Base-by-base conservation (phyloP, 2,113 vertebrate genomes). In the Hystrix brachyura region DNA sequence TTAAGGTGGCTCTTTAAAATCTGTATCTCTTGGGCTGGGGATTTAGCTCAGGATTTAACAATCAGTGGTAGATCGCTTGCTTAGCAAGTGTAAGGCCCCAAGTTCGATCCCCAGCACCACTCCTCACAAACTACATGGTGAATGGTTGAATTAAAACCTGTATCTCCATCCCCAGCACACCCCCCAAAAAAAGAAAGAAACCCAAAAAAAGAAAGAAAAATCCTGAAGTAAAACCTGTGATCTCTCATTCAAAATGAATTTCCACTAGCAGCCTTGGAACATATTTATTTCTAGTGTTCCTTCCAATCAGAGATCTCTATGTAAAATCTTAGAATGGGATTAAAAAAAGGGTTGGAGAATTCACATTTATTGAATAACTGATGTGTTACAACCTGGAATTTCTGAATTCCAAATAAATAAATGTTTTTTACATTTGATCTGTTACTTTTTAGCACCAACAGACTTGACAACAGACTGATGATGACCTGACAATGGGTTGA, bases 361-460 rank as follows among this genome's bases (percentile, higher is more conserved):
- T 96, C 84, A 98, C 90, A 96, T 97, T 98, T 98, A 98, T 97
- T 98, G 88, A 97, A 67, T 94, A 97, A 96, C 5, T 88, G 43
- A 79, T 95, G 51, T 95, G 71, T 90, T 96, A 97, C 38, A 97
- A 96, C 55, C 32, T 97, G 92, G 94, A 97, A 96, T 95, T 94
- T 90, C n/a, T 88, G 62, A 96, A 95, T 98, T 97, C 97, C 97
- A 95, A 93, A 97, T 97, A 97, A 98, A 95, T 94, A 97, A 93
- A 92, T 87, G 81, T 96, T 97, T 88, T 94, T 43, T 87, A 97
- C 57, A 94, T 97, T 34, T 81, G 74, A 95, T 92, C 71, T 96
- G 53, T 91, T 96, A 87, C 78, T 97, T 96, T 90, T 95, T 97
- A 96, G 96, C 92, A 95, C 92, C 94, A 88, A 78, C 43, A 96